phyloP scores from a whole-genome alignment of 2,113 vertebrate genomes.

The Edolisoma coerulescens region DNA sequence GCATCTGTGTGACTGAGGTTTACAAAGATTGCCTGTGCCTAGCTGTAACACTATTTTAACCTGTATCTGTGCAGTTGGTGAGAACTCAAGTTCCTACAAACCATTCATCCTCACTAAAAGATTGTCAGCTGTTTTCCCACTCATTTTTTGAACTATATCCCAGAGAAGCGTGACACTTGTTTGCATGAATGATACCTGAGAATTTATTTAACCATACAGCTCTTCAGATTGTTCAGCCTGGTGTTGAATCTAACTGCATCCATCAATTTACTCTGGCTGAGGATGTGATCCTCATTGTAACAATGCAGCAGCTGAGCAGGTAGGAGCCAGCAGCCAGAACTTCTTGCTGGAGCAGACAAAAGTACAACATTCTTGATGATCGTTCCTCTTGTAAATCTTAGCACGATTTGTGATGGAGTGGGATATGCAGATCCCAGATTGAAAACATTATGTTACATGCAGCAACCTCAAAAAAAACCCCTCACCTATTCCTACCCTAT shows the following conservation, averaged over 20 bases:
- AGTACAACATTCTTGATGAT: background rate
- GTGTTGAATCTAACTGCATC: background rate
- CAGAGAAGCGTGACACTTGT: background rate
- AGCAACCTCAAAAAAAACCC: background rate
- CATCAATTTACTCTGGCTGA: background rate
- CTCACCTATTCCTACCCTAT: background rate
- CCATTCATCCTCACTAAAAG: background rate
- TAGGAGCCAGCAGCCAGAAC: background rate
- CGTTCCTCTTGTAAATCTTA: background rate
- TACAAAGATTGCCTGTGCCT: background rate
- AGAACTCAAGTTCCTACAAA: background rate
- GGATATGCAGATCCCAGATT: background rate
- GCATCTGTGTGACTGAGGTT: background rate
- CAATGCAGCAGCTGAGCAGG: background rate
- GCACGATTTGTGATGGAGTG: fast-evolving
- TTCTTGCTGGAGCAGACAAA: background rate
- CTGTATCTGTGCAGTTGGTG: background rate
- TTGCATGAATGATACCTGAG: background rate
- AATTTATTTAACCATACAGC: background rate
- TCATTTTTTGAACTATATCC: background rate
- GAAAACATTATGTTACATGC: background rate
- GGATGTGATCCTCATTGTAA: background rate
- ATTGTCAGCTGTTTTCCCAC: background rate
- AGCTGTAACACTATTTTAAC: background rate
- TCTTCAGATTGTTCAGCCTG: background rate